Conservation (phyloP, 2,888 invertebrate genomes). For the Cantharis flavilabris region DNA sequence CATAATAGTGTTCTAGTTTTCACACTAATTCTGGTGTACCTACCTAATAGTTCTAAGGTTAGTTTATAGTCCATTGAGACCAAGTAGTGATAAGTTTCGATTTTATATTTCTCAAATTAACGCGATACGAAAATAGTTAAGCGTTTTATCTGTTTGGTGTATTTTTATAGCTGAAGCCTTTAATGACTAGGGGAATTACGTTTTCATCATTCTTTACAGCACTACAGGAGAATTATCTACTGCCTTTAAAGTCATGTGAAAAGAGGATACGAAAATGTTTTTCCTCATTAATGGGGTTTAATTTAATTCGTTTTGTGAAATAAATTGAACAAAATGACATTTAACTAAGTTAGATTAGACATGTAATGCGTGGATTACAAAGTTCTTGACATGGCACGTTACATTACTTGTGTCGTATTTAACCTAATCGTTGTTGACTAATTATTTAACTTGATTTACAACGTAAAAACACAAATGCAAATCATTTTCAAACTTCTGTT, state of each 20-base stretch:
- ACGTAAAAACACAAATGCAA: not conserved
- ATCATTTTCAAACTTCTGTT: not conserved
- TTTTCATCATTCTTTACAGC: not conserved
- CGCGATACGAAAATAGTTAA: not conserved
- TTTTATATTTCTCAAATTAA: not conserved
- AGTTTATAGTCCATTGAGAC: not conserved
- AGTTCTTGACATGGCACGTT: conserved; percentile 12
- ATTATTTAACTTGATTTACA: not conserved
- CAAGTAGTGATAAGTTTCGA: not conserved
- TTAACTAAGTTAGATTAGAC: conserved; percentile 18
- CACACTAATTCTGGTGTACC: not conserved
- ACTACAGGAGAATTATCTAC: not conserved
- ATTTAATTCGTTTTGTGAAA: not conserved
- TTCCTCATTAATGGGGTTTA: not conserved
- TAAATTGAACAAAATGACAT: conserved; percentile 4
- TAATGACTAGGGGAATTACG: not conserved
- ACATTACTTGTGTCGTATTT: conserved; percentile 12
- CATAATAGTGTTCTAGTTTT: no score
- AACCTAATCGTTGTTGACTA: not conserved
- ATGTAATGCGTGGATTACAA: conserved; percentile 13
- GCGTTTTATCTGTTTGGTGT: not conserved
- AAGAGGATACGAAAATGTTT: not conserved
- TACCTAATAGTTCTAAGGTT: not conserved
- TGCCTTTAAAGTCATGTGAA: not conserved
- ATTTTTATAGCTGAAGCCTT: not conserved